Evolutionary conservation across 2,113 vertebrate genomes (phyloP).

Genomic region (Scartelaos histophorus): DNA sequence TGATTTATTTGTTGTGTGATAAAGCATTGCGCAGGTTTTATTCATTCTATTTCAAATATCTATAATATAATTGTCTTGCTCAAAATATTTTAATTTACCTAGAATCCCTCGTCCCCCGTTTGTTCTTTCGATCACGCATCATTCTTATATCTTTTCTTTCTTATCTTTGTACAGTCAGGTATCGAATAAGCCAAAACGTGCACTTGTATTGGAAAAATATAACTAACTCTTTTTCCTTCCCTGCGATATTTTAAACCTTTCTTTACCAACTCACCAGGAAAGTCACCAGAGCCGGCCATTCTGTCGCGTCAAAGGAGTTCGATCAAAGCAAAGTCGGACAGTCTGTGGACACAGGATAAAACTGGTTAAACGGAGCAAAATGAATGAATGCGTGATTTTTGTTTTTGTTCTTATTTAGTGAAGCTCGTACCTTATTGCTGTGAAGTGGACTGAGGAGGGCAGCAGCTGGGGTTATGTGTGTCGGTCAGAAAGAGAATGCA

Average conservation of each 20-base stretch:
- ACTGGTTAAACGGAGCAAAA: neutral
- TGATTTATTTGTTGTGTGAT: too few relatives aligned
- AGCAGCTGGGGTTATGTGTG: conserved; percentile 27
- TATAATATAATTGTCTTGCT: too few relatives aligned
- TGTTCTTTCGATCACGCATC: too few relatives aligned
- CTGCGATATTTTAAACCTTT: neutral
- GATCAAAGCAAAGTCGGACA: conserved; percentile 6
- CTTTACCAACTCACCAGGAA: neutral
- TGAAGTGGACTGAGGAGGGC: neutral
- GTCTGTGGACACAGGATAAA: conserved; percentile 7
- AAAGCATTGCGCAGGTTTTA: too few relatives aligned
- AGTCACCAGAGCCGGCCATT: conserved; percentile 53
- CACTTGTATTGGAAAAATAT: too few relatives aligned
- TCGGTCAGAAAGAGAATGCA: conserved; percentile 7
- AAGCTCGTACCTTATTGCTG: conserved; percentile 23
- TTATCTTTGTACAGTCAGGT: too few relatives aligned
- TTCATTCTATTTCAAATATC: too few relatives aligned
- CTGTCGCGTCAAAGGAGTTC: conserved; percentile 4
- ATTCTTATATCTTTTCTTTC: too few relatives aligned
- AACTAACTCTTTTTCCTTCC: too few relatives aligned
- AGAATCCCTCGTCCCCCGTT: too few relatives aligned
- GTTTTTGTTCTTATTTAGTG: neutral
- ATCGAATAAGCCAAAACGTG: too few relatives aligned
- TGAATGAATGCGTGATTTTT: neutral
- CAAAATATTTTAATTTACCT: too few relatives aligned